These are phyloP conservation scores for Rhodinocichla rosea DNA, from an alignment of 2,113 vertebrate species.

Conservation along the genomic window DNA sequence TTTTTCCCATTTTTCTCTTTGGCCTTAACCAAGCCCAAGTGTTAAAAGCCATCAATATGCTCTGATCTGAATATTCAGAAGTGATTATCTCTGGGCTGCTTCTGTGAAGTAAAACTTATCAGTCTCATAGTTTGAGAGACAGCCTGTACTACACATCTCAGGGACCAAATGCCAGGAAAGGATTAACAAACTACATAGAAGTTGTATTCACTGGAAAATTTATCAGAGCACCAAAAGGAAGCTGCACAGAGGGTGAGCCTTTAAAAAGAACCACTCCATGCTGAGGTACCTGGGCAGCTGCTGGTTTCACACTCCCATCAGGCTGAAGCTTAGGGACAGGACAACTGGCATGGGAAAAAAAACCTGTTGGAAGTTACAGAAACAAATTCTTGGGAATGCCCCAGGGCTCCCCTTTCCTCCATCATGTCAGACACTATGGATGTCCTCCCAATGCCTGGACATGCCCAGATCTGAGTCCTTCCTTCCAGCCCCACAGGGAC, in stretches of 20 bases:
- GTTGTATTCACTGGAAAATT: background rate
- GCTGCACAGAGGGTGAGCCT: background rate
- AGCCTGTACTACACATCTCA: background rate
- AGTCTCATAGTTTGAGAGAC: background rate
- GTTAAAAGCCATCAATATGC: background rate
- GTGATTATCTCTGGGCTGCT: background rate
- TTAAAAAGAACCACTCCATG: background rate
- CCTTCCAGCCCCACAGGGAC: background rate
- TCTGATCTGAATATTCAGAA: background rate
- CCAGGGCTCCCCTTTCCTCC: background rate
- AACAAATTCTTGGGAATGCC: background rate
- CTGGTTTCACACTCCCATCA: background rate
- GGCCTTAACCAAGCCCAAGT: background rate
- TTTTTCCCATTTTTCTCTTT: background rate
- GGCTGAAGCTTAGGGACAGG: background rate
- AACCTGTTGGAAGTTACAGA: background rate
- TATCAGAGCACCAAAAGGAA: background rate
- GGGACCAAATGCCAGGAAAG: background rate
- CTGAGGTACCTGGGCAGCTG: background rate
- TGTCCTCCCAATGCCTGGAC: background rate
- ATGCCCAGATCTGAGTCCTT: background rate
- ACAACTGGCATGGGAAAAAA: background rate
- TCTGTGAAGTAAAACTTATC: background rate
- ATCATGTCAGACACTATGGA: background rate
- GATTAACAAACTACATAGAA: background rate